Percentiles rank a stretch among this genome's conserved stretches.
phyloP scores from a whole-genome alignment of 1,140 invertebrate genomes.

The Drosophila bifasciata region DNA sequence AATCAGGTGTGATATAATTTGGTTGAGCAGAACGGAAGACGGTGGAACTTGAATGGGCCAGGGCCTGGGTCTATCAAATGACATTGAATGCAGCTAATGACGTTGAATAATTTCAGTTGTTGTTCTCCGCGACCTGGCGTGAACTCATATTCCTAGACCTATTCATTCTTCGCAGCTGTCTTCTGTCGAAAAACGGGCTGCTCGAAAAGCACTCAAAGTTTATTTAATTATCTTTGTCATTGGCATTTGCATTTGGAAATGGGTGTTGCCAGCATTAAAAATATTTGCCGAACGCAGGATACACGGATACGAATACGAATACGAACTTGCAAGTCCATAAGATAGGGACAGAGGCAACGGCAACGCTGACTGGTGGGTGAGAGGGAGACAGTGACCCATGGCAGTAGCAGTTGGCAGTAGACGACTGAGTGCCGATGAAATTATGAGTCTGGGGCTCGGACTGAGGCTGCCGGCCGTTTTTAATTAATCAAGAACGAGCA shows the following conservation, averaged over 20 bases:
- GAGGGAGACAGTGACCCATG: neutral
- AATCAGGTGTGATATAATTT: conserved; percentile 70
- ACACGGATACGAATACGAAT: conserved; percentile 8
- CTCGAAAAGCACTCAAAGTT: conserved; percentile 70
- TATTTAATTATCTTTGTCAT: conserved; percentile 74
- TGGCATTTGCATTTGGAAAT: conserved; percentile 49
- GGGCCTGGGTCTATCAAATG: conserved; percentile 15
- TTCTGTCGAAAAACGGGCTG: conserved; percentile 23
- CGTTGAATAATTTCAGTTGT: conserved; percentile 56
- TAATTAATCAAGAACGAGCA: conserved; percentile 45
- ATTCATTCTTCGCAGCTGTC: conserved; percentile 22
- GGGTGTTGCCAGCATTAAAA: conserved; percentile 23
- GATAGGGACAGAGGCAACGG: conserved; percentile 1
- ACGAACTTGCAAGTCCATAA: neutral
- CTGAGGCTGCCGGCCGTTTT: conserved; percentile 17
- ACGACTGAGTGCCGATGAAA: conserved; percentile 3
- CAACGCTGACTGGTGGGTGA: neutral
- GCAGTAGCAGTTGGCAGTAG: neutral
- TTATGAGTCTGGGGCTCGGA: neutral
- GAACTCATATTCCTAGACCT: conserved; percentile 10
- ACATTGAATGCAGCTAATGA: conserved; percentile 75
- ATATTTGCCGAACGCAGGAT: conserved; percentile 26
- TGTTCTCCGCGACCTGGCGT: neutral
- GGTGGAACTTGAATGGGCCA: neutral
- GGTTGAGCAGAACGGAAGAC: conserved; percentile 9